Percentiles rank a stretch among this genome's conserved stretches.
phyloP scores from a whole-genome alignment of 2,888 invertebrate genomes.

The Pinctada fucata region DNA sequence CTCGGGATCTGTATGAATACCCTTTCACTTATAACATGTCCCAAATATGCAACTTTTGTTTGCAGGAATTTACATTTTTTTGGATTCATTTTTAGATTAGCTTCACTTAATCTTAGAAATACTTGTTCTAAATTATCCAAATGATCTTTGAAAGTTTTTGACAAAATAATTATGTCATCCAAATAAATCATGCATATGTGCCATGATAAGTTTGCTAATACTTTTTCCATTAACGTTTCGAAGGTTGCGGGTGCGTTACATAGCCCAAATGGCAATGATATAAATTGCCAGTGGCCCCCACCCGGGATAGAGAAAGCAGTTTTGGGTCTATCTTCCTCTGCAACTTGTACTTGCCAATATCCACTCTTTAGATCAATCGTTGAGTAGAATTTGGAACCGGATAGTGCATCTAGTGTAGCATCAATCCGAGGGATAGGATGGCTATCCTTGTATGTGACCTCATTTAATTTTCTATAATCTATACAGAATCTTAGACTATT shows the following conservation, averaged over 20 bases:
- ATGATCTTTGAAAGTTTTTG: slow-evolving; percentile 11
- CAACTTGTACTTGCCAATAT: no score
- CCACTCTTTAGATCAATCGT: no score
- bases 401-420: no score
- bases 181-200: slow-evolving; percentile 1
- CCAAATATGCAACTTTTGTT: background rate
- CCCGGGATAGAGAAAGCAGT: slow-evolving; percentile 7
- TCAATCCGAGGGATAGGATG: slow-evolving; percentile 18
- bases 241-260: slow-evolving; percentile 13
- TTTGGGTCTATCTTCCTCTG: background rate
- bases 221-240: slow-evolving; percentile 2
- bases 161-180: slow-evolving; percentile 13
- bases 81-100: slow-evolving; percentile 18
- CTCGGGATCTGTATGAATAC: slow-evolving; percentile 19
- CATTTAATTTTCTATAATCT: slow-evolving; percentile 1
- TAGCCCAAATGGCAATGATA: slow-evolving; percentile 14
- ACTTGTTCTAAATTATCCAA: slow-evolving; percentile 9
- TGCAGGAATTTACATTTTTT: slow-evolving; percentile 10
- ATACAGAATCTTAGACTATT: slow-evolving; percentile 4
- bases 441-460: slow-evolving; percentile 8
- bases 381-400: no score
- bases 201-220: background rate
- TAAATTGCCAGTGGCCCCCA: slow-evolving; percentile 1
- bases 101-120: background rate
- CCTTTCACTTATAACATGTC: slow-evolving; percentile 10